Conservation (phyloP, 1,140 invertebrate genomes). For the Paracyclopina nana region DNA sequence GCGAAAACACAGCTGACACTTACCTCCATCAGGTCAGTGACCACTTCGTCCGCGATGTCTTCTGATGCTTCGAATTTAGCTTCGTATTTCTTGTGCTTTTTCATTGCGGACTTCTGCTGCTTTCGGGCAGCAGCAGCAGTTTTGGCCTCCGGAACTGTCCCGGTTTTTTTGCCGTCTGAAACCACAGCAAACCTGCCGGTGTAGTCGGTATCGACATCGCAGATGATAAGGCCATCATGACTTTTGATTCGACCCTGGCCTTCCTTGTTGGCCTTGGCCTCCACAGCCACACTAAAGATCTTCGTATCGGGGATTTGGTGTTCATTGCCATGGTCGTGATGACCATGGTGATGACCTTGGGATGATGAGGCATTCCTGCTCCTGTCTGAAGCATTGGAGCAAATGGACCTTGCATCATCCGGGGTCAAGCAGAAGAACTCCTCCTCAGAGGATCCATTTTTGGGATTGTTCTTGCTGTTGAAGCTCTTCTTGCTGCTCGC, state of each 20-base stretch:
- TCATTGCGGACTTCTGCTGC: neutral
- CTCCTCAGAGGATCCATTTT: conserved; percentile 2
- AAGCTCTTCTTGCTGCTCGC: neutral
- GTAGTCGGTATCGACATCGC: neutral
- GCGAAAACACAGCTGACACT: too few species aligned
- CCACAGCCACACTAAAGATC: conserved; percentile 11
- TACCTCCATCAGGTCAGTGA: too few species aligned
- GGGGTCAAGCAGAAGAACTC: conserved; percentile 14
- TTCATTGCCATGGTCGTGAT: neutral
- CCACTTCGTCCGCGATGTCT: too few species aligned
- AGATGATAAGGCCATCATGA: neutral
- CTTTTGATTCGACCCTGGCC: too few species aligned
- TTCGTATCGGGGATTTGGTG: neutral
- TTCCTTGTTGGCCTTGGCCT: neutral
- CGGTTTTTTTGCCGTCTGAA: neutral
- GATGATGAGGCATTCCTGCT: neutral
- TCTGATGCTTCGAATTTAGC: too few species aligned
- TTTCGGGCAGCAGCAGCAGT: neutral
- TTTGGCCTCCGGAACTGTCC: neutral
- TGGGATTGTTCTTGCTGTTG: neutral
- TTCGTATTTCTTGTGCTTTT: too few species aligned
- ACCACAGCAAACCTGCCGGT: neutral
- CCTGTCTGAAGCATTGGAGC: neutral
- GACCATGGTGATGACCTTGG: neutral
- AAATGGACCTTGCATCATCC: neutral